phyloP scores from a whole-genome alignment of 2,888 invertebrate species.

The Tachina grossa region DNA sequence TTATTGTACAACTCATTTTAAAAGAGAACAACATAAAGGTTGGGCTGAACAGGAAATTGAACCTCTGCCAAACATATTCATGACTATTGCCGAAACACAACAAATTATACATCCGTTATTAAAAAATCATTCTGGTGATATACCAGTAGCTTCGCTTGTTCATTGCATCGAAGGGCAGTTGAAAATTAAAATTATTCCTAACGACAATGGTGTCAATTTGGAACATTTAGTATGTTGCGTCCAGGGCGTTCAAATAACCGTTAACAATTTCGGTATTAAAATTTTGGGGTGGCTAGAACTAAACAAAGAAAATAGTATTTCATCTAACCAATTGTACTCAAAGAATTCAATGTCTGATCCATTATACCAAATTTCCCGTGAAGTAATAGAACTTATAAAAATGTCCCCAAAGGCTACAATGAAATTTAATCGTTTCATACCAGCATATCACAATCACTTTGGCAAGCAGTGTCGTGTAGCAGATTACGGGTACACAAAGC shows the following conservation, averaged over 20 bases:
- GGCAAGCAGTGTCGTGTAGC: constrained; percentile 97
- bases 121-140: constrained; percentile 81
- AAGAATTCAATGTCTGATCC: constrained; percentile 80
- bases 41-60: constrained; percentile 91
- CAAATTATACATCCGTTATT: constrained; percentile 81
- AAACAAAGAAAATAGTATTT: constrained; percentile 77
- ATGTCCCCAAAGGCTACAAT: constrained; percentile 92
- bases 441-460: constrained; percentile 98
- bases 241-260: constrained; percentile 86
- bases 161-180: constrained; percentile 81
- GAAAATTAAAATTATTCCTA: constrained; percentile 77
- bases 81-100: constrained; percentile 82
- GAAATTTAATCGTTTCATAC: constrained; percentile 93
- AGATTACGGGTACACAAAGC: constrained; percentile 97
- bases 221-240: constrained; percentile 95
- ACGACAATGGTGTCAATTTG: constrained; percentile 90
- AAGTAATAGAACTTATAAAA: constrained; percentile 92
- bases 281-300: constrained; percentile 81
- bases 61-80: constrained; percentile 85
- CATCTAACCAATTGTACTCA: constrained; percentile 73
- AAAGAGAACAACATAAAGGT: constrained; percentile 86
- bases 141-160: constrained; percentile 81
- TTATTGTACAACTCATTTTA: constrained; percentile 86
- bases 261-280: constrained; percentile 83
- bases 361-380: constrained; percentile 90